These are phyloP conservation scores for Helostoma temminkii DNA, from an alignment of 2,797 vertebrate species.

Conservation along the genomic window DNA sequence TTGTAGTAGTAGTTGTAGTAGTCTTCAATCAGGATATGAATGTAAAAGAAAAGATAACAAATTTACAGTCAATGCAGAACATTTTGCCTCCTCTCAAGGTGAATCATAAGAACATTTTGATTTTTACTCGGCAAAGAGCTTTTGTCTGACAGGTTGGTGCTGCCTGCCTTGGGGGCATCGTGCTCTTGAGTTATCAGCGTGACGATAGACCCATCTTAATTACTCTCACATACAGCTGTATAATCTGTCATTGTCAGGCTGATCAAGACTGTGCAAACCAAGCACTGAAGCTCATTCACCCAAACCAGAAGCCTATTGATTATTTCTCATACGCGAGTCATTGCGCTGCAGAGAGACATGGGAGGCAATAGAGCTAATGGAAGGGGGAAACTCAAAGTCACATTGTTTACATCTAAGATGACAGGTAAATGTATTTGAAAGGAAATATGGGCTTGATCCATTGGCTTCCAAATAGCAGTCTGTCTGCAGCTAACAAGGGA, in stretches of 20 bases:
- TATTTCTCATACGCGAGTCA: slow-evolving; percentile 79
- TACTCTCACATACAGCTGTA: slow-evolving; percentile 77
- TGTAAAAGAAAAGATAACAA: slow-evolving; percentile 4
- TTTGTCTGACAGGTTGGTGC: slow-evolving; percentile 68
- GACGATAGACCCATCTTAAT: slow-evolving; percentile 85
- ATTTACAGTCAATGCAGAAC: slow-evolving; percentile 25
- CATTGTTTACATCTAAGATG: slow-evolving; percentile 84
- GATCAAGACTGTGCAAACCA: slow-evolving; percentile 80
- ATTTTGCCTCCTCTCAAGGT: slow-evolving; percentile 59
- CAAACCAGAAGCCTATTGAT: slow-evolving; percentile 84
- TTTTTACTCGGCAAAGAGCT: slow-evolving; percentile 64
- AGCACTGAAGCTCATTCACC: slow-evolving; percentile 81
- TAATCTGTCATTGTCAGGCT: slow-evolving; percentile 83
- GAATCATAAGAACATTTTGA: slow-evolving; percentile 50
- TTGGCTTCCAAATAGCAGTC: slow-evolving; percentile 63
- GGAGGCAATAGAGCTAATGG: slow-evolving; percentile 83
- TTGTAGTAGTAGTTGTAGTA: background rate
- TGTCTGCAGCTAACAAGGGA: slow-evolving; percentile 66
- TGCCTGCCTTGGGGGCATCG: slow-evolving; percentile 61
- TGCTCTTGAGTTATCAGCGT: slow-evolving; percentile 75
- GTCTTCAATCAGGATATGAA: background rate
- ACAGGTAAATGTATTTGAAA: slow-evolving; percentile 82
- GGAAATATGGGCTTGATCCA: slow-evolving; percentile 76
- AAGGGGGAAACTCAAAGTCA: slow-evolving; percentile 81
- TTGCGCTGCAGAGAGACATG: slow-evolving; percentile 70